Evolutionary conservation across 2,113 vertebrate species (phyloP), one percentile per base, ranked within the genome.

Genomic region (Leucoraja erinaceus): DNA sequence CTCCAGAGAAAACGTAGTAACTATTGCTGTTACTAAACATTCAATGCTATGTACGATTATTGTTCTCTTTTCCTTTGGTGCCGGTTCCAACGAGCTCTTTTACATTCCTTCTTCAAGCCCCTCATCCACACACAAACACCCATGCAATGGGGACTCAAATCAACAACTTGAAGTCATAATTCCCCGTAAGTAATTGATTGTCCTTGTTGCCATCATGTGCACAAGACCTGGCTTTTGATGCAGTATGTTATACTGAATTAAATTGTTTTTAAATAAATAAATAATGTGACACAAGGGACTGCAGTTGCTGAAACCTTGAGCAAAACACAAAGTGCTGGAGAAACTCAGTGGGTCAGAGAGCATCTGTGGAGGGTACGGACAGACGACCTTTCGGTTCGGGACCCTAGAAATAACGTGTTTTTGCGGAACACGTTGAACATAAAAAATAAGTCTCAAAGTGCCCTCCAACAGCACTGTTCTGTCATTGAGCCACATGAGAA

Each of bases 11-110:
- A 91, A 91, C 90, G 25, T 91, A 74, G 31, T 88, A 8, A 88
- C 90, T 91, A 11, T 47, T 38, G 66, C 88, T 91, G 90, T 47
- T 91, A 70, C 88, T 91, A 72, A 47, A 70, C 33, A 47, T 95
- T 93, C 33, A 56, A 94, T 92, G 93, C 70, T 74, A 77, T 93
- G 61, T 94, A 93, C 94, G 95, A 33, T 91, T 72, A 94, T 91
- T 94, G 83, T 94, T 93, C 94, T 95, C 95, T 96, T 96, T 96
- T 96, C 95, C 96, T 96, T 96, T 95, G 96, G 95, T 95, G 94
- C 93, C 93, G 94, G 93, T 95, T 70, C 93, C 94, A 94, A 93
- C 1, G 33, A 91, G 90, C 90, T 91, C 90, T 91, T 91, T 91
- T 91, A 72, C 68, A 74, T 47, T 28, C 33, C 8, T 66, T 91